Percentiles rank a stretch among this genome's conserved stretches.
phyloP scores from a whole-genome alignment of 2,888 invertebrate genomes.

The Spodoptera exigua region DNA sequence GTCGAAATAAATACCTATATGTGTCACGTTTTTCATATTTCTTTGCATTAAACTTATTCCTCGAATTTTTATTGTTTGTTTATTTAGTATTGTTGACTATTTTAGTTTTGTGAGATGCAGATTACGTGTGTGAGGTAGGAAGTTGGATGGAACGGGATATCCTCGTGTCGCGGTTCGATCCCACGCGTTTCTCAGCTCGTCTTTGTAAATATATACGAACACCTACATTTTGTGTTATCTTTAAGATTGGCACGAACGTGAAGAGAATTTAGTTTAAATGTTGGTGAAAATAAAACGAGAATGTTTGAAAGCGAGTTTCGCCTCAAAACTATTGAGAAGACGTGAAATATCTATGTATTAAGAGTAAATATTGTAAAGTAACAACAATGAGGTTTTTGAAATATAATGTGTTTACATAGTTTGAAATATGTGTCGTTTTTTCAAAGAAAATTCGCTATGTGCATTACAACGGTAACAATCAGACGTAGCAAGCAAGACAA shows the following conservation, averaged over 20 bases:
- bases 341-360: too few species aligned
- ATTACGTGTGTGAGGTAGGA: not conserved
- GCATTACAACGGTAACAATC: conserved; percentile 22
- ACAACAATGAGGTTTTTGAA: too few species aligned
- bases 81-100: not conserved
- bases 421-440: too few species aligned
- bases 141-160: conserved; percentile 12
- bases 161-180: conserved; percentile 1
- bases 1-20: conserved; percentile 24
- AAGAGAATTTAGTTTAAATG: conserved; percentile 8
- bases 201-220: conserved; percentile 7
- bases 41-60: not conserved
- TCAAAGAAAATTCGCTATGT: conserved; percentile 12
- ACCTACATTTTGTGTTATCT: conserved; percentile 5
- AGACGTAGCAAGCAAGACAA: conserved; percentile 36
- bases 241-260: conserved; percentile 15
- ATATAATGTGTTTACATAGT: too few species aligned
- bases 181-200: conserved; percentile 29
- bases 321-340: not conserved
- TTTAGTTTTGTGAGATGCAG: not conserved
- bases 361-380: too few species aligned
- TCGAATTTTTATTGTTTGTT: conserved; percentile 13
- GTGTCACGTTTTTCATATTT: conserved; percentile 12
- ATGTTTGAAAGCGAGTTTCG: not conserved
- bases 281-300: not conserved